Evolutionary conservation across 2,113 vertebrate genomes (phyloP).

Genomic region (Myotis lucifugus): DNA sequence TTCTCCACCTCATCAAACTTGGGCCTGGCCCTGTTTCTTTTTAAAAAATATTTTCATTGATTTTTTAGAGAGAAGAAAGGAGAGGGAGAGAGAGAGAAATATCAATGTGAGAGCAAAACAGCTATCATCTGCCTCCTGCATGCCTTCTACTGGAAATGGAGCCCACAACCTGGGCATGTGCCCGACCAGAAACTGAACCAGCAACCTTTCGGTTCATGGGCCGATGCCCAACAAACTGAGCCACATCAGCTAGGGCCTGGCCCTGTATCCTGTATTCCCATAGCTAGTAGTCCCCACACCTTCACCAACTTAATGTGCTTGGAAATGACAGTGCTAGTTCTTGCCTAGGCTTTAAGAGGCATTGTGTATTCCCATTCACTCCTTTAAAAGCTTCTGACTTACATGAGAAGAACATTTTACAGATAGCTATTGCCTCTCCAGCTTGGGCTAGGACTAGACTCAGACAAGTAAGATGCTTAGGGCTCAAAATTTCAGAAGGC

Average conservation of each 20-base stretch:
- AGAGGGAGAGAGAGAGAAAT: neutral
- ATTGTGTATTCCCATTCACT: neutral
- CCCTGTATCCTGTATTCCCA: neutral
- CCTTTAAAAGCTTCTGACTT: neutral
- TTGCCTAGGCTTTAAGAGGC: neutral
- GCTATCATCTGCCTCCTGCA: neutral
- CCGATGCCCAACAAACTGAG: neutral
- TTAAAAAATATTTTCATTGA: neutral
- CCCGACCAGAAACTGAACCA: neutral
- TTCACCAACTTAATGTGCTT: neutral
- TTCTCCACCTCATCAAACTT: neutral
- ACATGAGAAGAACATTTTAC: neutral
- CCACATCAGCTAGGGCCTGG: neutral
- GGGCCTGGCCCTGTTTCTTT: neutral
- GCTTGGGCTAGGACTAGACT: neutral
- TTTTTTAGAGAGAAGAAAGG: neutral
- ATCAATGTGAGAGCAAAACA: neutral
- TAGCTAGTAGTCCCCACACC: neutral
- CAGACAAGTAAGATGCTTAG: neutral
- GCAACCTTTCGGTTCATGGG: neutral
- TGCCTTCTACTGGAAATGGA: neutral
- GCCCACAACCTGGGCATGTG: neutral
- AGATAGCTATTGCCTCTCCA: neutral
- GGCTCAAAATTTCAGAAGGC: neutral
- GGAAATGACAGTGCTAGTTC: neutral